Evolutionary conservation across 1,140 invertebrate species (phyloP).

Genomic region (Telenomus remus): DNA sequence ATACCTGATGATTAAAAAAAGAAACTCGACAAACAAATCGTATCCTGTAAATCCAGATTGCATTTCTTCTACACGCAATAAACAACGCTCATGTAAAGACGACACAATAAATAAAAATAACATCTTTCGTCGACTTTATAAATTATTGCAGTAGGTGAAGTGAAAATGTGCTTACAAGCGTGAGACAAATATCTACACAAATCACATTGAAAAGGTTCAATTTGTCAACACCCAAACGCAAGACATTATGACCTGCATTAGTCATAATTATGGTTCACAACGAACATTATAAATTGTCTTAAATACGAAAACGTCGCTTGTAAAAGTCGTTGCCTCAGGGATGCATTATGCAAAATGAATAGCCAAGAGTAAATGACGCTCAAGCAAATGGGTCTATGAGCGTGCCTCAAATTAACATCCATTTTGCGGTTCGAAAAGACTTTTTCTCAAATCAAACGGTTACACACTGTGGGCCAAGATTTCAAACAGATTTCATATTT

Average conservation of each 20-base stretch:
- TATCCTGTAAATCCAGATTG: too few species aligned
- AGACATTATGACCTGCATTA: constrained; percentile 22
- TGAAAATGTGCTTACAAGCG: too few species aligned
- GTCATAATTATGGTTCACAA: constrained; percentile 11
- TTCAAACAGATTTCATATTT: too few species aligned
- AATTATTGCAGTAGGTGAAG: too few species aligned
- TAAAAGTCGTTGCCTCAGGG: constrained; percentile 28
- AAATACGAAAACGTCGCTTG: constrained; percentile 25
- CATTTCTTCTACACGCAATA: too few species aligned
- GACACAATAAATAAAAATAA: not conserved
- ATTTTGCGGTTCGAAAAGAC: constrained; percentile 9
- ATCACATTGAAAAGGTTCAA: constrained; percentile 16
- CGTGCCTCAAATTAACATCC: constrained; percentile 7
- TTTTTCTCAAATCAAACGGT: too few species aligned
- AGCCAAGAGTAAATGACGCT: constrained; percentile 35
- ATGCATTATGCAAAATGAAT: constrained; percentile 33
- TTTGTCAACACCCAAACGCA: constrained; percentile 16
- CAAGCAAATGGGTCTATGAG: constrained; percentile 32
- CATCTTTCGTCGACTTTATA: too few species aligned
- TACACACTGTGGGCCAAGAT: too few species aligned
- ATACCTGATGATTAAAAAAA: too few species aligned
- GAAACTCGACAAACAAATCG: too few species aligned
- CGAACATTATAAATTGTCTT: constrained; percentile 33
- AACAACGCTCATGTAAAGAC: too few species aligned
- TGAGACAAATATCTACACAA: not conserved